Conservation (phyloP, 2,113 vertebrate genomes). For the Balaenoptera acutorostrata region DNA sequence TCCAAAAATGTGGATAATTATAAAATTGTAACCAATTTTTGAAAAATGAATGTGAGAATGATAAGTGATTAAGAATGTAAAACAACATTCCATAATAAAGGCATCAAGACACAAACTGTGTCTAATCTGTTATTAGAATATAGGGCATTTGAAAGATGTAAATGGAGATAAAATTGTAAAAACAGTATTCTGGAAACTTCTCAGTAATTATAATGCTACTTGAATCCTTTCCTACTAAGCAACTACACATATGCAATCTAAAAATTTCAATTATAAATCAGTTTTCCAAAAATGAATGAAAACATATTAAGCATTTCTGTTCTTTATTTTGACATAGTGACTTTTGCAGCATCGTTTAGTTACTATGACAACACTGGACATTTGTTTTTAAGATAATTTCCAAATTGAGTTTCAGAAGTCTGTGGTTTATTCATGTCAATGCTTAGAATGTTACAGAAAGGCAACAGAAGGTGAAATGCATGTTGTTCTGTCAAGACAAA, state of each 20-base stretch:
- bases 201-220: not conserved
- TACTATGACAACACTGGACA: conserved; percentile 62
- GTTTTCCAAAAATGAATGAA: not conserved
- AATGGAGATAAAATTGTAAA: not conserved
- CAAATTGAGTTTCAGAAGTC: not conserved
- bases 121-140: not conserved
- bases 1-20: not conserved
- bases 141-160: not conserved
- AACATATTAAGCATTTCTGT: not conserved
- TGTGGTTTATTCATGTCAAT: not conserved
- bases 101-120: not conserved
- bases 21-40: not conserved
- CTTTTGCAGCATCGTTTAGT: conserved; percentile 34
- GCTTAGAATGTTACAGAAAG: not conserved
- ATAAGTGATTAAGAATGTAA: not conserved
- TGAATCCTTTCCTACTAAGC: not conserved
- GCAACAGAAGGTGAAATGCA: not conserved
- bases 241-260: not conserved
- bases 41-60: not conserved
- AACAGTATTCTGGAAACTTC: not conserved
- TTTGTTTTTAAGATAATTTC: conserved; percentile 36
- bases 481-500: not conserved
- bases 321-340: not conserved
- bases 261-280: not conserved
- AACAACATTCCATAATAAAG: not conserved